Evolutionary conservation across 2,888 invertebrate genomes (phyloP), one percentile per base, ranked within the genome.

Genomic region (Cinara cedri): DNA sequence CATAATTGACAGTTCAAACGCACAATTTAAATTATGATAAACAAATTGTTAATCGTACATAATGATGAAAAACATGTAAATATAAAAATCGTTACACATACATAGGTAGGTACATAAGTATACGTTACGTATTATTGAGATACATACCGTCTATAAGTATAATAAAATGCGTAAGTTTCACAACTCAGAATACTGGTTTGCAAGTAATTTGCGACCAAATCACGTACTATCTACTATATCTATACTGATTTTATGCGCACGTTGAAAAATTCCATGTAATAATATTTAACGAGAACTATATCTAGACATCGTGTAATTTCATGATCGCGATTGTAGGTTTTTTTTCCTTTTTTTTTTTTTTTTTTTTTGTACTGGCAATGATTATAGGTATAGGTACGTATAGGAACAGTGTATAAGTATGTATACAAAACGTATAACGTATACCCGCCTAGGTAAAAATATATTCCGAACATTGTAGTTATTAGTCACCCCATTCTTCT

Each of bases 171-270:
- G 14, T 60, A 72, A 49, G 72, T 62, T 49, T 10, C 72, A 51
- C 72, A 72, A 72, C 62, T 26, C 21, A 13, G 63, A 63, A 74
- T 74, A 74, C 74, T 63, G 74, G 74, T 74, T 63, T 74, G 16
- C 63, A 21, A 21, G 63, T 63, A 51, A 74, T 74, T 74, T 74
- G 74, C 63, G 63, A 42, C 74, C 74, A 74, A 74, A 74, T 74
- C 74, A 74, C 74, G 74, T 72, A 72, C 8, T 10, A 24, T 13
- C n/a, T 44, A 63, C n/a, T 63, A 63, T 26, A 72, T 42, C n/a
- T 70, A n/a, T 54, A 46, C 44, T n/a, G 34, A 63, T 63, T 34
- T 54, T 63, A 24, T 54, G 63, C 16, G 42, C 63, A n/a, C 74
- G 24, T 63, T n/a, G 74, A 51, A 74, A 34, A 34, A 74, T 74